Conservation (phyloP, 2,797 vertebrate genomes). For the Chiroxiphia lanceolata region DNA sequence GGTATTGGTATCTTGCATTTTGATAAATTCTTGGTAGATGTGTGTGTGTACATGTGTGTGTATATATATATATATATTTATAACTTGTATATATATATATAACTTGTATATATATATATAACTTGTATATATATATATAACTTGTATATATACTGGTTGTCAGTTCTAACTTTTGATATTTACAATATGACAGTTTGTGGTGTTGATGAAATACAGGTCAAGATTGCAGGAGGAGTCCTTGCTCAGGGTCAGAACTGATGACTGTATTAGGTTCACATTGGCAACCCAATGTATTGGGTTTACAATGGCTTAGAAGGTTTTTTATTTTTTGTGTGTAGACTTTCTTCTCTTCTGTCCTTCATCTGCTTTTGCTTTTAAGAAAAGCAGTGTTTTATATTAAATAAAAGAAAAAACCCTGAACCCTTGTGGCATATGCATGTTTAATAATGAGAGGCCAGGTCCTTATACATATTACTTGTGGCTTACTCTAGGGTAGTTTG, state of each 20-base stretch:
- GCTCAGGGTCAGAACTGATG: not conserved
- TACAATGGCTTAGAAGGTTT: not conserved
- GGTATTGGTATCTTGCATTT: not conserved
- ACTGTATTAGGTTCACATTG: not conserved
- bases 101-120: not conserved
- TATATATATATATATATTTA: not conserved
- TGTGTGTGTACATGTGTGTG: accelerated
- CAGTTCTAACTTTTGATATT: not conserved
- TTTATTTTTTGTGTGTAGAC: not conserved
- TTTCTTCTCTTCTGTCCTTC: not conserved
- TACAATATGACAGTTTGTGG: not conserved
- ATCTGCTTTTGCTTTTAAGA: not conserved
- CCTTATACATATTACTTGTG: not conserved
- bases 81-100: not conserved
- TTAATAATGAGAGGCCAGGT: not conserved
- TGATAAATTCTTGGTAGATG: not conserved
- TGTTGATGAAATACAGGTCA: not conserved
- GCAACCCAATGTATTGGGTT: not conserved
- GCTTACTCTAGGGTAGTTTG: not conserved
- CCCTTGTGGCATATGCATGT: not conserved
- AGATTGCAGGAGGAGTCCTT: not conserved
- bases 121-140: not conserved
- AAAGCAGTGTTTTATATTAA: not conserved
- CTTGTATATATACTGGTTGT: not conserved
- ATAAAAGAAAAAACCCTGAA: not conserved